phyloP scores from a whole-genome alignment of 2,797 vertebrate genomes.

The Sebastes itinus region DNA sequence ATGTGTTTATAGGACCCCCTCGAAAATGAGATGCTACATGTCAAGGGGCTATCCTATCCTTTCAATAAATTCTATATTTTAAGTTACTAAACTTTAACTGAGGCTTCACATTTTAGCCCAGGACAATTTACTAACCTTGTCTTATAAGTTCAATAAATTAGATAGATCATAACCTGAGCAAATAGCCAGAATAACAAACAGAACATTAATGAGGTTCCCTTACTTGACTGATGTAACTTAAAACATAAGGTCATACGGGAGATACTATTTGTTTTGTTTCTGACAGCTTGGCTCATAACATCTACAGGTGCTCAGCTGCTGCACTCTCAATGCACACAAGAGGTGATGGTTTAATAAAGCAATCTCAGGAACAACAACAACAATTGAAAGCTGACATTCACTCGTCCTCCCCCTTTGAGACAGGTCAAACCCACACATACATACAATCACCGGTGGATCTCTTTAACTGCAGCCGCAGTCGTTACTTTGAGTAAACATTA shows the following conservation, averaged over 20 bases:
- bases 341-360: background rate
- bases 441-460: background rate
- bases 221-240: too few relatives aligned
- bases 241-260: background rate
- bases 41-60: too few relatives aligned
- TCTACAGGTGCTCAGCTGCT: constrained; percentile 12
- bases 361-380: background rate
- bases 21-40: too few relatives aligned
- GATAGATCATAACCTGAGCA: background rate
- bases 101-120: background rate
- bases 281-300: background rate
- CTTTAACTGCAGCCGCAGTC: constrained; percentile 25
- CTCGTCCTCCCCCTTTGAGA: constrained; percentile 24
- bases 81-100: background rate
- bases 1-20: too few relatives aligned
- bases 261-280: background rate
- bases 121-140: background rate
- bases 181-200: background rate
- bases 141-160: background rate
- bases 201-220: background rate
- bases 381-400: constrained; percentile 17
- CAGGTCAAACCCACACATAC: constrained; percentile 23
- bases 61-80: too few relatives aligned
- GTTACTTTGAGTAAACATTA: constrained; percentile 57
- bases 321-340: background rate